Percentiles rank a stretch among this genome's conserved stretches.
These are phyloP conservation scores for Gonatopus flavifemur DNA, from an alignment of 1,140 invertebrate species.

Conservation along the genomic window DNA sequence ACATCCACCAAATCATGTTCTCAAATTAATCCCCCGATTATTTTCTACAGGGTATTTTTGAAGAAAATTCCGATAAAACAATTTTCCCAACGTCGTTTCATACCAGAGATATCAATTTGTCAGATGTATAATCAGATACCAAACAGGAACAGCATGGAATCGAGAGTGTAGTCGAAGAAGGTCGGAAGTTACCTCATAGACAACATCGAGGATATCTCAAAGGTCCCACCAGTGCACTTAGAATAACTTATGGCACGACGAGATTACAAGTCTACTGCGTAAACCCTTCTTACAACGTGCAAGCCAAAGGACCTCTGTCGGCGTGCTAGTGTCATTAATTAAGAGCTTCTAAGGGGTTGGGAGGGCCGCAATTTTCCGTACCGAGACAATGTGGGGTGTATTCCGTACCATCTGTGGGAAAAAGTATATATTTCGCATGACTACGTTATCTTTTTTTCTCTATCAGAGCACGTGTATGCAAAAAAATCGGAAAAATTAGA, in stretches of 20 bases:
- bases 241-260: constrained; percentile 57
- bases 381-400: constrained; percentile 20
- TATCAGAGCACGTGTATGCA: too few relatives aligned
- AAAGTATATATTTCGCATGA: constrained; percentile 30
- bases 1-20: too few relatives aligned
- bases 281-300: constrained; percentile 48
- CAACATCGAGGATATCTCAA: constrained; percentile 45
- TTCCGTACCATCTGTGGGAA: constrained; percentile 28
- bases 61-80: too few relatives aligned
- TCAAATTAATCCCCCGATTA: too few relatives aligned
- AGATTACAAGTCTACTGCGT: constrained; percentile 57
- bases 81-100: too few relatives aligned
- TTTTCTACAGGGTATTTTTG: too few relatives aligned
- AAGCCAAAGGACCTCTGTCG: constrained; percentile 24
- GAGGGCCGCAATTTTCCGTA: constrained; percentile 46
- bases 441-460: constrained; percentile 19
- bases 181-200: constrained; percentile 42
- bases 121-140: too few relatives aligned
- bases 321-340: constrained; percentile 51
- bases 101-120: too few relatives aligned
- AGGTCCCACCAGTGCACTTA: constrained; percentile 55
- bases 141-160: too few relatives aligned
- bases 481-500: too few relatives aligned
- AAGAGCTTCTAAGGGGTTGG: constrained; percentile 52
- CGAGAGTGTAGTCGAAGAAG: too few relatives aligned